Base-by-base conservation (phyloP, 2,888 invertebrate genomes). In the Melanotus villosus region DNA sequence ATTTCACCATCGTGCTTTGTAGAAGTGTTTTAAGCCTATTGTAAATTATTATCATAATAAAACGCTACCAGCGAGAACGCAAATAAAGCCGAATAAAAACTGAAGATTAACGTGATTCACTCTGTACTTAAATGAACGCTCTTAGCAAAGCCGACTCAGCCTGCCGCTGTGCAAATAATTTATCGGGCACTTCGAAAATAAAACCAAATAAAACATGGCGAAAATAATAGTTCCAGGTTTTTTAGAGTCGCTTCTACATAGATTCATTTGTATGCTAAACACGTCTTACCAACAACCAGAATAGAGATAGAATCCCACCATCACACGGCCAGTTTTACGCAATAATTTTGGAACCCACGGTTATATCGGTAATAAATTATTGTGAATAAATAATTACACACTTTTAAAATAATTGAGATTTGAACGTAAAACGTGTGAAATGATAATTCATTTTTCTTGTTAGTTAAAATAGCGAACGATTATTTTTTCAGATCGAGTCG, bases 261-360 rank as follows among this genome's bases (percentile, higher is more conserved):
- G 34, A 57, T 70, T 65, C 70, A 50, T 70, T 70, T 70, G 70
- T 70, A 70, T 70, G 70, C 70, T 62, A 70, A 70, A 57, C 65
- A 36, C 65, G 65, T 66, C 21, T 52, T 57, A 21, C 45, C 23
- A 62, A 65, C 62, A 62, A 70, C 59, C 54, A 69, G 60, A 65
- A 65, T 65, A 54, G 47, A 65, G 62, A 56, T 36, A 34, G 60
- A 62, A 64, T 59, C 65, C 62, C 60, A 54, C 60, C 54, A 52
- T 30, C n/a, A n/a, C 32, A 50, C 54, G 56, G 60, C 56, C 32
- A 57, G 36, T 54, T 58, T 57, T 60, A 65, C 65, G 56, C 50
- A 69, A 65, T 59, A 64, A 54, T 60, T 65, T 65, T 60, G 32
- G 59, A 69, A 60, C 63, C 58, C 65, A 59, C 63, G 57, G 60